Evolutionary conservation across 2,113 vertebrate species (phyloP).

Genomic region (Conger conger): DNA sequence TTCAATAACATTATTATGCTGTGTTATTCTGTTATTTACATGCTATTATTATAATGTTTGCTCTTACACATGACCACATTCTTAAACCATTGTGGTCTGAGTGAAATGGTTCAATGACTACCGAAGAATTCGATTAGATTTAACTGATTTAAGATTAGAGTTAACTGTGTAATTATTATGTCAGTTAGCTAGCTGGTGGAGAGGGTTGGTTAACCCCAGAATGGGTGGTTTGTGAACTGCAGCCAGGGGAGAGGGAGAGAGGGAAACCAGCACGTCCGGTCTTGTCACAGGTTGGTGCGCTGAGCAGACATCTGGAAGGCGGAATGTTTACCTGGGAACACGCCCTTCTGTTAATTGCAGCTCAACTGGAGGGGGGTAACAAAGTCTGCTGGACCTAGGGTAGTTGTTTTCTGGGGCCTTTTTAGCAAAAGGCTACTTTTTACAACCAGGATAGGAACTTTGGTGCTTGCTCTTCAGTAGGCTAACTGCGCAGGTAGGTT

Average conservation of each 20-base stretch:
- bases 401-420: neutral
- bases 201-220: conserved; percentile 1
- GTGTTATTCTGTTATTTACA: too few relatives aligned
- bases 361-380: conserved; percentile 46
- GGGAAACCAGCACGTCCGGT: conserved; percentile 75
- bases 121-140: too few relatives aligned
- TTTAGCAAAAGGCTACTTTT: conserved; percentile 17
- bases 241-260: conserved; percentile 41
- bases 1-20: too few relatives aligned
- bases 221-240: neutral
- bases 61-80: too few relatives aligned
- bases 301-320: conserved; percentile 69
- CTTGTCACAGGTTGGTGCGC: conserved; percentile 70
- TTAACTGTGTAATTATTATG: neutral
- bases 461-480: conserved; percentile 35
- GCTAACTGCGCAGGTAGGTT: conserved; percentile 44
- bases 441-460: conserved; percentile 25
- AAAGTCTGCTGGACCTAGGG: conserved; percentile 23
- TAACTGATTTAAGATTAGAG: too few relatives aligned
- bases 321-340: conserved; percentile 66
- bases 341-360: conserved; percentile 51
- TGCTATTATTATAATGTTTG: too few relatives aligned
- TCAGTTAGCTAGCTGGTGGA: neutral
- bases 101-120: neutral
- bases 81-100: too few relatives aligned